Conservation (phyloP, 2,113 vertebrate species). For the Oncorhynchus keta region DNA sequence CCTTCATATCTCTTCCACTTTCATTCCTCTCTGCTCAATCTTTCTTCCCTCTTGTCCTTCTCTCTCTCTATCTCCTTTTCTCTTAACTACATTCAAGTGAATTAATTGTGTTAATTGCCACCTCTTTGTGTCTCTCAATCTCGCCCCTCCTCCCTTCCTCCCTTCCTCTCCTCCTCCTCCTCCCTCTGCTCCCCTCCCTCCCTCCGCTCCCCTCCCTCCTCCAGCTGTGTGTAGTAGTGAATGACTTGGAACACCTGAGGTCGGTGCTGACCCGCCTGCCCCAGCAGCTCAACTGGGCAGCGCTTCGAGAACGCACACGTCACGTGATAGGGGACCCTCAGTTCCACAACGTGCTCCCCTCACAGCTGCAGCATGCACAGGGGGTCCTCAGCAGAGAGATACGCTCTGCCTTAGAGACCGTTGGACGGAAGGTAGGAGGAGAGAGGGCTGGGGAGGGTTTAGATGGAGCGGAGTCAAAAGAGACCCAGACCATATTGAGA, state of each 20-base stretch:
- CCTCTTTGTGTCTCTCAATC: neutral
- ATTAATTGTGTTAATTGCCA: too few species aligned
- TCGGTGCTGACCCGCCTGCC: slow-evolving; percentile 82
- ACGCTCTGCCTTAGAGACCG: slow-evolving; percentile 80
- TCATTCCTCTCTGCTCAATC: neutral
- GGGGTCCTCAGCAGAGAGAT: slow-evolving; percentile 81
- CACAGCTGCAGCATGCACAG: slow-evolving; percentile 83
- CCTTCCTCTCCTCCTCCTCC: too few species aligned
- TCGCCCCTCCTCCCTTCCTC: neutral
- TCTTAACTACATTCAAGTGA: neutral
- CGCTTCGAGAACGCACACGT: slow-evolving; percentile 73
- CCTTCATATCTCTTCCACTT: too few species aligned
- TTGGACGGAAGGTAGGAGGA: slow-evolving; percentile 81
- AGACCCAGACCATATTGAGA: too few species aligned
- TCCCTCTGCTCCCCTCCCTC: neutral
- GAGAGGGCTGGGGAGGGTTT: neutral
- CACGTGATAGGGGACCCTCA: slow-evolving; percentile 78
- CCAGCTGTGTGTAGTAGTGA: slow-evolving; percentile 86
- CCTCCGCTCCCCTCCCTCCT: too few species aligned
- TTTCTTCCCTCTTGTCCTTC: neutral
- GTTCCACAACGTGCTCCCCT: slow-evolving; percentile 87
- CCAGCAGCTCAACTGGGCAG: slow-evolving; percentile 81
- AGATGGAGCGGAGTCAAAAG: neutral
- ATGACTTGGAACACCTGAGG: slow-evolving; percentile 91
- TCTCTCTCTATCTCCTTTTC: neutral